phyloP scores from a whole-genome alignment of 2,797 vertebrate genomes.

The Bovichtus variegatus region DNA sequence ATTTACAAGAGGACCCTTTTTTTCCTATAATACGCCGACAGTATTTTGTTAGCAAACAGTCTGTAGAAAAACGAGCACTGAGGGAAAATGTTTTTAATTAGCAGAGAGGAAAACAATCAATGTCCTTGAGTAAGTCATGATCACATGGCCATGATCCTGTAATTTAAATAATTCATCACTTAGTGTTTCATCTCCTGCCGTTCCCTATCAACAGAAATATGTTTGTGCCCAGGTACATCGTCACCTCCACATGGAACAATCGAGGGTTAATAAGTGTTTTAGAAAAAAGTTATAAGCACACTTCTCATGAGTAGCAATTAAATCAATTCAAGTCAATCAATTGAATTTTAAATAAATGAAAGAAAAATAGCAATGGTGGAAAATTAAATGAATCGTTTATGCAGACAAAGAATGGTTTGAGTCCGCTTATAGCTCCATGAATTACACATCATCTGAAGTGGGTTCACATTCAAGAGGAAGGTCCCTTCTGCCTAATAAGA shows the following conservation, averaged over 20 bases:
- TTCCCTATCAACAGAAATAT: not conserved
- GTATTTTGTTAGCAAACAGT: constrained; percentile 23
- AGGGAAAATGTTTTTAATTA: not conserved
- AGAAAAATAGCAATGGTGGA: not conserved
- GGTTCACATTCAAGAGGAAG: not conserved
- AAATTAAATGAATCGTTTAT: not conserved
- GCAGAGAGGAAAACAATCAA: not conserved
- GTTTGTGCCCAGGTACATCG: not conserved
- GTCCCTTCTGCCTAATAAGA: not conserved
- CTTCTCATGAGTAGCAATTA: not conserved
- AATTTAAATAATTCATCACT: not conserved
- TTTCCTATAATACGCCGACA: constrained; percentile 2
- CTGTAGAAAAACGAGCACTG: constrained; percentile 1
- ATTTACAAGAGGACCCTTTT: not conserved
- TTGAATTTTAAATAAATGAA: not conserved
- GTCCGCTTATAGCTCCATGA: too few species aligned
- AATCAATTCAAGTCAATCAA: not conserved
- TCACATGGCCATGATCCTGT: not conserved
- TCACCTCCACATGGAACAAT: not conserved
- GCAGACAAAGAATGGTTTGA: too few species aligned
- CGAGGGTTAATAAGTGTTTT: not conserved
- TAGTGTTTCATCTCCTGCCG: not conserved
- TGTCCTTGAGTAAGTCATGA: not conserved
- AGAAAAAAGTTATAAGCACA: not conserved
- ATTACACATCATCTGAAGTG: too few species aligned